These are phyloP conservation scores for Archegozetes longisetosus DNA, from an alignment of 1,140 invertebrate species.

Conservation along the genomic window DNA sequence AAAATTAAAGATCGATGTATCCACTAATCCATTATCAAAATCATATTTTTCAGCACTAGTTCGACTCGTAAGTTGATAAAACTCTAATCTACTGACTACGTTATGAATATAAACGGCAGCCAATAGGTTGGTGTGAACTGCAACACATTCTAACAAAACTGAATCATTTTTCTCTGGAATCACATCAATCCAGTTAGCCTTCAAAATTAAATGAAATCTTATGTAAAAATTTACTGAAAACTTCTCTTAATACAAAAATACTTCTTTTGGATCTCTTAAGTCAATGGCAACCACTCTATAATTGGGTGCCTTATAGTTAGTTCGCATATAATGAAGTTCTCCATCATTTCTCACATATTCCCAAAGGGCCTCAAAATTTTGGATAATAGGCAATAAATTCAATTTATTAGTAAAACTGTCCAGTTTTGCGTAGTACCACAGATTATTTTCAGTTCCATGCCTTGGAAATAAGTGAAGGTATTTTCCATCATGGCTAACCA, in stretches of 20 bases:
- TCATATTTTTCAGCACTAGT: slow-evolving; percentile 46
- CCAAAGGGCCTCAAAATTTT: slow-evolving; percentile 84
- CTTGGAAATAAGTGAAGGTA: slow-evolving; percentile 61
- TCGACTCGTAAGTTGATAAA: slow-evolving; percentile 58
- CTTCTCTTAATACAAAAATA: background rate
- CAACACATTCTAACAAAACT: slow-evolving; percentile 64
- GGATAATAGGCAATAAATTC: slow-evolving; percentile 55
- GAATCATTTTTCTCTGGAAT: slow-evolving; percentile 67
- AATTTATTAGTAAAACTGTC: slow-evolving; percentile 43
- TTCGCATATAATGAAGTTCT: slow-evolving; percentile 64
- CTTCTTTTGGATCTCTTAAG: slow-evolving; percentile 31
- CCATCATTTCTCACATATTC: slow-evolving; percentile 86
- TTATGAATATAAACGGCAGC: slow-evolving; percentile 79
- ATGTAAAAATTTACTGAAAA: background rate
- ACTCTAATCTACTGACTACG: slow-evolving; percentile 68
- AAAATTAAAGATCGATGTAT: slow-evolving; percentile 51
- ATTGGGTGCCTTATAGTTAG: slow-evolving; percentile 84
- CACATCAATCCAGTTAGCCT: slow-evolving; percentile 56
- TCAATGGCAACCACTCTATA: slow-evolving; percentile 77
- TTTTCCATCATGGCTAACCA: slow-evolving; percentile 69
- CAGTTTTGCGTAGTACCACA: slow-evolving; percentile 59
- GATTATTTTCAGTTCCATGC: slow-evolving; percentile 73
- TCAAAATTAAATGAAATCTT: background rate
- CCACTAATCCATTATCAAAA: slow-evolving; percentile 37
- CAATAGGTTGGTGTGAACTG: slow-evolving; percentile 71